Evolutionary conservation across 1,140 invertebrate species (phyloP).

Genomic region (Hestina assimilis): DNA sequence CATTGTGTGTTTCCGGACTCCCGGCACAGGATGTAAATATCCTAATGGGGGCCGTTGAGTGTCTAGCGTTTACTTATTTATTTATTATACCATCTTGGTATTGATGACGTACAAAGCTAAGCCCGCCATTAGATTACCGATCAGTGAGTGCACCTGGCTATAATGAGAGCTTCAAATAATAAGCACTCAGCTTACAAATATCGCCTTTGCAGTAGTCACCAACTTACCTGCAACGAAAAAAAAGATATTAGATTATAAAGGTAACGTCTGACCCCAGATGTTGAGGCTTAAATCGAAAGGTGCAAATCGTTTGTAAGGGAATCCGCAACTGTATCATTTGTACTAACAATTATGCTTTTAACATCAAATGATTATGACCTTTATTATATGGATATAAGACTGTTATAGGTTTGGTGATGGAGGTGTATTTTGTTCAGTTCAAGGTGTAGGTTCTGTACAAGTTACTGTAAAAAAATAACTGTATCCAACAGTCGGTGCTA

Average conservation of each 20-base stretch:
- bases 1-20: no score
- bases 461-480: conserved; percentile 19
- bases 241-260: conserved; percentile 18
- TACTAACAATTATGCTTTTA: neutral
- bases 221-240: conserved; percentile 30
- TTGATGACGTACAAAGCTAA: no score
- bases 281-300: conserved; percentile 20
- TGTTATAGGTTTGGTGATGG: no score
- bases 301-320: conserved; percentile 21
- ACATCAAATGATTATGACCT: neutral
- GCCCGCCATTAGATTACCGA: no score
- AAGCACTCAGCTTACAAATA: no score
- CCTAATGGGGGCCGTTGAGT: no score
- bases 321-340: conserved; percentile 18
- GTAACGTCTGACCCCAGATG: conserved; percentile 17
- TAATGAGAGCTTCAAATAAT: no score
- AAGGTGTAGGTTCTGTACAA: conserved; percentile 20
- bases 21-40: no score
- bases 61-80: no score
- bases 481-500: neutral
- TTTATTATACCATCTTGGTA: no score
- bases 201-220: neutral
- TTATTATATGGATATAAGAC: conserved; percentile 1
- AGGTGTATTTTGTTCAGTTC: no score
- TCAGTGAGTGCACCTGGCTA: no score